Base-by-base conservation (phyloP, 2,113 vertebrate genomes). In the Rousettus leschenaultii region DNA sequence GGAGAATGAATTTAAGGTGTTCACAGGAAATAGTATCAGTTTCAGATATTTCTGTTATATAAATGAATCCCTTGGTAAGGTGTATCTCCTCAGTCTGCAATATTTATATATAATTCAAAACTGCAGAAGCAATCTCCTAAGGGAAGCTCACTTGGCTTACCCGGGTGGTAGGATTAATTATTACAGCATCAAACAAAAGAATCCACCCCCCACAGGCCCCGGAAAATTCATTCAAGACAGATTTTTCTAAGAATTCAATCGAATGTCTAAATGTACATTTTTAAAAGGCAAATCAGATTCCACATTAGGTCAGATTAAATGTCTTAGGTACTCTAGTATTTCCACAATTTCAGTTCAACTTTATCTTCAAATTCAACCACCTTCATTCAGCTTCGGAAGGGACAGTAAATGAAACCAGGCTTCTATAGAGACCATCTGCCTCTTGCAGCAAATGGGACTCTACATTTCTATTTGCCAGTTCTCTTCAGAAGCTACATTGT, bases 81-180 rank as follows among this genome's bases (percentile, higher is more conserved):
- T 91, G 26, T 70, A 85, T 86, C 89, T 96, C 89, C 94, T 79
- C 88, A 92, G 43, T 65, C 80, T 96, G 88, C 78, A 94, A 94
- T 95, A 95, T 65, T 96, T 89, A 97, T 93, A 95, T 63, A 95
- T 97, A 97, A 94, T 95, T 97, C 96, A 96, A 96, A 89, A 65
- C 73, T 73, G 71, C 38, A 89, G 82, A 96, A 86, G 83, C 88
- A 89, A 65, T 95, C 93, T 97, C 57, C 68, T 93, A 28, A 11
- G 66, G 66, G 85, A 96, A 92, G 73, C 51, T 91, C 51, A 43
- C 95, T 89, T 87, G 86, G 82, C 59, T 94, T 91, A 86, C 86
- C 78, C 74, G 89, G 82, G 94, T 84, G 82, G 78, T 87, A 94
- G 86, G 96, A 96, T 97, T 96, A 96, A 97, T 95, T 93, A 92